A percentile compares a stretch with the other conserved stretches of the same genome.
Conservation (phyloP, 1,140 invertebrate species). For the Papilio polytes region DNA sequence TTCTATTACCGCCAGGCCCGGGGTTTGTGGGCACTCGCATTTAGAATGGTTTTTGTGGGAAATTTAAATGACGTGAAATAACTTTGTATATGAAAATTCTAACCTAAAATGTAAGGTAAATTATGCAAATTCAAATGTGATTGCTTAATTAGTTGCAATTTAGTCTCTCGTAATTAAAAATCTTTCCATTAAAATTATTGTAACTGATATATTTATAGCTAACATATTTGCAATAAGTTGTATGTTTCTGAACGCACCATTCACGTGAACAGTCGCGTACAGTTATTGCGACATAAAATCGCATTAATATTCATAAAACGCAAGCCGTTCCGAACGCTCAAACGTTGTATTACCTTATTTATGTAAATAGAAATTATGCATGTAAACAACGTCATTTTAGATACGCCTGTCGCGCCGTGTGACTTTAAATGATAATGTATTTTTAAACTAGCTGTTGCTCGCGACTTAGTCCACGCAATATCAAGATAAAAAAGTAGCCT, state of each 20-base stretch:
- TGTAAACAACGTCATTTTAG: slow-evolving; percentile 33
- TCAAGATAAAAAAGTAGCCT: too few relatives aligned
- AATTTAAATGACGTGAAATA: background rate
- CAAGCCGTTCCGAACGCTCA: slow-evolving; percentile 18
- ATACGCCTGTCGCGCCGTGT: background rate
- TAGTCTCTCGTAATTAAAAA: background rate
- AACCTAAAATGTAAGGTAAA: background rate
- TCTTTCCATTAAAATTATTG: background rate
- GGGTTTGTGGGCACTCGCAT: slow-evolving; percentile 15
- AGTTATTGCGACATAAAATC: slow-evolving; percentile 23
- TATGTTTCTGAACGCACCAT: background rate
- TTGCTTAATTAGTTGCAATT: too few relatives aligned
- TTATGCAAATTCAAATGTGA: background rate
- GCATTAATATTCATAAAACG: slow-evolving; percentile 33
- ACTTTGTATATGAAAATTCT: background rate
- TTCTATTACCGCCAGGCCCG: background rate
- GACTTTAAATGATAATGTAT: slow-evolving; percentile 20
- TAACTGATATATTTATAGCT: background rate
- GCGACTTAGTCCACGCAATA: too few relatives aligned
- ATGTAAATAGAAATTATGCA: slow-evolving; percentile 35
- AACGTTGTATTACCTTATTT: slow-evolving; percentile 23
- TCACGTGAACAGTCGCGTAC: slow-evolving; percentile 12
- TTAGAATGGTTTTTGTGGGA: background rate
- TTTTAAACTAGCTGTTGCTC: background rate
- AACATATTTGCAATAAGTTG: background rate